Evolutionary conservation across 2,888 invertebrate genomes (phyloP), one percentile per base, ranked within the genome.

Genomic region (Conus canariensis): DNA sequence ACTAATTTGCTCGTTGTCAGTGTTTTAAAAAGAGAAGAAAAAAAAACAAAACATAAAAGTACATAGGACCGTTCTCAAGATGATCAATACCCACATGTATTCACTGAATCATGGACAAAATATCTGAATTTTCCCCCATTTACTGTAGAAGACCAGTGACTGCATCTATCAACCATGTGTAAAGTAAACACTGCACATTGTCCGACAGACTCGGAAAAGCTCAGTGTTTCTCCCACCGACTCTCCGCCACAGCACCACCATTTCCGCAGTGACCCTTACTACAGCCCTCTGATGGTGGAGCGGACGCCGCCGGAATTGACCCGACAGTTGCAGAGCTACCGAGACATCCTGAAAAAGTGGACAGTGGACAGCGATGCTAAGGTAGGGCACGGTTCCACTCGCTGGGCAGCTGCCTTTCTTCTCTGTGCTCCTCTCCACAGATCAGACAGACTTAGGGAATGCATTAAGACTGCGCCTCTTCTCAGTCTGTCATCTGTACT

Each of bases 261-360:
- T 45, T 67, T 67, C 16, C 86, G 45, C 19, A 7, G 25, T 8
- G 64, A 64, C 30, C 30, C 60, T 0, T 67, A 30, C 86, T 64
- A 10, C 45, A 86, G 64, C n/a, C 85, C 85, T 19, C 60, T 85
- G 25, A 85, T 85, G 59, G 59, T 87, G 67, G 60, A 67, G 16
- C 64, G 60, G 19, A 74, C 74, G 12, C 87, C 87, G 4, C 86
- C 86, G 16, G 74, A 87, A 25, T 58, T 74, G 58, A 74, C 87
- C 56, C 45, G 74, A 22, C 87, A 87, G 58, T 58, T 87, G 87
- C 87, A 87, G 74, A 30, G 67, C 30, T 87, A 87, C 74, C 56
- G 87, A 58, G 58, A 87, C 56, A 70, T 30, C 1, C 87, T 87
- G 56, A 74, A 87, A 58, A 87, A 74, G 58, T 87, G 87, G 87